Conservation (phyloP, 2,797 vertebrate species). For the Jordanella pulchra region DNA sequence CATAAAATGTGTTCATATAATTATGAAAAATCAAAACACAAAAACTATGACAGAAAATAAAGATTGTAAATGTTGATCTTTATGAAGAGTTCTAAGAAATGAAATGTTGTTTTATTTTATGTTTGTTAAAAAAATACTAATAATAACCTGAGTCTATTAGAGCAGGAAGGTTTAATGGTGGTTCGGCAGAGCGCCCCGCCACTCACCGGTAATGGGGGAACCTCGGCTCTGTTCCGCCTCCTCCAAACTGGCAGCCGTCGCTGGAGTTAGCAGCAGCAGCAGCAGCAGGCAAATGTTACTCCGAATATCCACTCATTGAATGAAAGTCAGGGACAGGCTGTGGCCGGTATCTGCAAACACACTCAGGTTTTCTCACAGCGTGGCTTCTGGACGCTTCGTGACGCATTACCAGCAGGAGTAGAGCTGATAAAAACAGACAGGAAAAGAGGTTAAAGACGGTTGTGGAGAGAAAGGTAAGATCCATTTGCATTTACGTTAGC, state of each 20-base stretch:
- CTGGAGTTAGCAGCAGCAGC: slow-evolving; percentile 1
- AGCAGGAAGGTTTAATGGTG: slow-evolving; percentile 8
- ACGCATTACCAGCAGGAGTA: slow-evolving; percentile 4
- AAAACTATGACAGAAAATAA: not conserved
- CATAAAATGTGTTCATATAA: not conserved
- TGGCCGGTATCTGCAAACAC: slow-evolving; percentile 24
- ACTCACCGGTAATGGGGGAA: slow-evolving; percentile 18
- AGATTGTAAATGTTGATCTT: not conserved
- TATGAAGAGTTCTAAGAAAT: not conserved
- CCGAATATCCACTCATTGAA: slow-evolving; percentile 63
- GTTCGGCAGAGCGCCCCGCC: slow-evolving; percentile 42
- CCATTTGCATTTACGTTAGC: slow-evolving; percentile 50
- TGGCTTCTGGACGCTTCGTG: not conserved
- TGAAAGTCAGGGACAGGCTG: slow-evolving; percentile 68
- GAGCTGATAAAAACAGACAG: slow-evolving; percentile 8
- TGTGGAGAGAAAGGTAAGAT: slow-evolving; percentile 65
- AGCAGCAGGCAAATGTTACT: slow-evolving; percentile 15
- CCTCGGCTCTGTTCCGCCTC: slow-evolving; percentile 48
- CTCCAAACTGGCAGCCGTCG: slow-evolving; percentile 38
- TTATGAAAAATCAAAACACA: not conserved
- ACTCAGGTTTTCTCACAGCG: slow-evolving; percentile 6
- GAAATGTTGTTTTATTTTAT: not conserved
- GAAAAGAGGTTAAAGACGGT: slow-evolving; percentile 27
- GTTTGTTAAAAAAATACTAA: not conserved
- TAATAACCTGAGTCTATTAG: not conserved